These are phyloP conservation scores for Calephelis virginiensis DNA, from an alignment of 1,140 invertebrate genomes.

Conservation along the genomic window DNA sequence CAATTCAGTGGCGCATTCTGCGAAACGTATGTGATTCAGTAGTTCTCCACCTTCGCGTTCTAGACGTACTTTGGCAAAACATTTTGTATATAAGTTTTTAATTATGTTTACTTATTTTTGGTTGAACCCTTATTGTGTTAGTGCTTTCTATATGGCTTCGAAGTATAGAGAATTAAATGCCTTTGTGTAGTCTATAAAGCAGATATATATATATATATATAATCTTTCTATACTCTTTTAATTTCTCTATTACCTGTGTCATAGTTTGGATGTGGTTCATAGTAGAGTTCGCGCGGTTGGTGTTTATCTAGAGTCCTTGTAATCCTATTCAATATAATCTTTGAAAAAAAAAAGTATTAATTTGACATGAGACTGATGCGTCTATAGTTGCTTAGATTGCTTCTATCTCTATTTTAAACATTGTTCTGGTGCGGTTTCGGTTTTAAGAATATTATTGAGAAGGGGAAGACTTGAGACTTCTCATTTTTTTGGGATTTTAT, in stretches of 20 bases:
- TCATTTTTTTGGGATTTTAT: conserved; percentile 32
- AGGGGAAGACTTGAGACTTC: conserved; percentile 22
- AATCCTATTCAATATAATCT: conserved; percentile 32
- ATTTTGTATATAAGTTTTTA: background rate
- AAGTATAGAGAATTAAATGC: conserved; percentile 28
- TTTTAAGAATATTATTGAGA: conserved; percentile 29
- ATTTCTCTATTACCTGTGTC: too few relatives aligned
- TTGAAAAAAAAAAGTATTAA: conserved; percentile 31
- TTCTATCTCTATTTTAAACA: conserved; percentile 31
- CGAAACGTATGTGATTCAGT: too few relatives aligned
- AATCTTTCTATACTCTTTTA: conserved; percentile 6
- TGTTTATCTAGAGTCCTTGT: conserved; percentile 26
- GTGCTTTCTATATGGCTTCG: conserved; percentile 24
- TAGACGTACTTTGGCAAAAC: too few relatives aligned
- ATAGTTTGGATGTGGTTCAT: conserved; percentile 29
- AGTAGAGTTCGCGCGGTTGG: conserved; percentile 28
- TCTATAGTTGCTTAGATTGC: conserved; percentile 27
- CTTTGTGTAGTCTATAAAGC: too few relatives aligned
- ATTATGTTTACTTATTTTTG: conserved; percentile 13
- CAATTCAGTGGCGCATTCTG: too few relatives aligned
- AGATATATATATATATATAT: conserved; percentile 28
- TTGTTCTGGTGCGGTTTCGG: conserved; percentile 27
- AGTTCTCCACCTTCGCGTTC: conserved; percentile 23
- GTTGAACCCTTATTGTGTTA: conserved; percentile 24
- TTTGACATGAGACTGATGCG: conserved; percentile 34